These are phyloP conservation scores for Acrobasis suavella DNA, from an alignment of 2,888 invertebrate species.

Conservation along the genomic window DNA sequence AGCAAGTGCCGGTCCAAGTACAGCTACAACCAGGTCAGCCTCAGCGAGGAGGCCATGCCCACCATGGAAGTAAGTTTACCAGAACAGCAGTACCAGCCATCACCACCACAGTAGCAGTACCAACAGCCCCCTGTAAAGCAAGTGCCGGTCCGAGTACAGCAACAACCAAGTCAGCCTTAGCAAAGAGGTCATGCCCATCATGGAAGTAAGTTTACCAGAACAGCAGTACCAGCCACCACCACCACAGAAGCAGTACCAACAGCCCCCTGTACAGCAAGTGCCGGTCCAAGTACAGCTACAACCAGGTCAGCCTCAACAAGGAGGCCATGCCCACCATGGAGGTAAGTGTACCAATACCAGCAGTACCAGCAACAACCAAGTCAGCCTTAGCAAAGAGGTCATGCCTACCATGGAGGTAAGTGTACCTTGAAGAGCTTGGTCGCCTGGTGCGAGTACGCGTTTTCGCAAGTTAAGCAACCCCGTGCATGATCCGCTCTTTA, in stretches of 20 bases:
- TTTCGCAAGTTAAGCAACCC: no score
- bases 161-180: constrained; percentile 49
- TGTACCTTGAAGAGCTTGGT: no score
- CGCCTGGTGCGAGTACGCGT: no score
- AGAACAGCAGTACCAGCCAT: constrained; percentile 47
- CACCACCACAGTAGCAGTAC: constrained; percentile 43
- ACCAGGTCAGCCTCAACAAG: constrained; percentile 52
- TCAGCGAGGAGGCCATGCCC: constrained; percentile 46
- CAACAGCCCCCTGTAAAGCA: constrained; percentile 44
- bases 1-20: constrained; percentile 44
- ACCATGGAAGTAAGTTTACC: constrained; percentile 47
- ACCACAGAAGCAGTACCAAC: constrained; percentile 53
- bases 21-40: constrained; percentile 57
- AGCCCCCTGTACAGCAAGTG: constrained; percentile 56
- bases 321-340: constrained; percentile 48
- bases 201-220: constrained; percentile 43
- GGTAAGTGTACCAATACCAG: constrained; percentile 46
- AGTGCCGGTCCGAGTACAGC: constrained; percentile 51
- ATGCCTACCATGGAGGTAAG: constrained; percentile 49
- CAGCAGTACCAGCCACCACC: constrained; percentile 44
- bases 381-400: constrained; percentile 36
- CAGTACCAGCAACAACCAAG: constrained; percentile 46
- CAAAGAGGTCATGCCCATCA: constrained; percentile 39
- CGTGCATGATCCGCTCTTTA: no score
- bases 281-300: constrained; percentile 48